Percentiles rank a stretch among this genome's conserved stretches.
These are phyloP conservation scores for Sarcoramphus papa DNA, from an alignment of 2,797 vertebrate species.

Conservation along the genomic window DNA sequence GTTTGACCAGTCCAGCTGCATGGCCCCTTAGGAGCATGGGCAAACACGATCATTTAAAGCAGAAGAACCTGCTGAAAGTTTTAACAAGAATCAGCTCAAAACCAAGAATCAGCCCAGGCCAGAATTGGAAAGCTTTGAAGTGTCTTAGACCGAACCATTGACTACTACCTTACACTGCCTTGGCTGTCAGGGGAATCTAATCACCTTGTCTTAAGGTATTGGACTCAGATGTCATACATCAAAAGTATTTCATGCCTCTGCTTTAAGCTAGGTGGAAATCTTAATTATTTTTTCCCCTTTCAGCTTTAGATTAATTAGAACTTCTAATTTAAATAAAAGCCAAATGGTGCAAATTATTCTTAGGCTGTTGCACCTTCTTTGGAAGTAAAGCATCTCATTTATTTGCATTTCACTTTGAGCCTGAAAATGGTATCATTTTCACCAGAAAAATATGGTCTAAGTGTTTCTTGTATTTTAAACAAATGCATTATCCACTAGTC, in stretches of 20 bases:
- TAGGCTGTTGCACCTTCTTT: too few relatives aligned
- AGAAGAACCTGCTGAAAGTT: not conserved
- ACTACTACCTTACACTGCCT: not conserved
- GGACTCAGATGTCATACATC: rapidly evolving
- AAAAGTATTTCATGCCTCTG: not conserved
- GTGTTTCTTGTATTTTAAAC: not conserved
- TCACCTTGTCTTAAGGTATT: not conserved
- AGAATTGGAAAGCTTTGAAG: not conserved
- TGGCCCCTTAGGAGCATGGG: not conserved
- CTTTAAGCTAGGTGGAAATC: not conserved
- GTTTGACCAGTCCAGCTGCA: not conserved
- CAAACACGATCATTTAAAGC: not conserved
- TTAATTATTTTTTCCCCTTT: too few relatives aligned
- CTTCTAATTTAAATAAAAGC: not conserved
- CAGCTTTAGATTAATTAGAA: not conserved
- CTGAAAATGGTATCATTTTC: not conserved
- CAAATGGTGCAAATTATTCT: not conserved
- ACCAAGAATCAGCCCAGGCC: too few relatives aligned
- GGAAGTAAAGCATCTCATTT: not conserved
- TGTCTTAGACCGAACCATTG: not conserved
- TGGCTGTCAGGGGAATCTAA: not conserved
- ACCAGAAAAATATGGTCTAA: not conserved
- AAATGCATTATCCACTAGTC: not conserved
- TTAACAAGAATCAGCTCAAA: not conserved
- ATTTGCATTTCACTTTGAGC: not conserved